Conservation (phyloP, 2,888 invertebrate genomes). For the Drosophila quinaria region DNA sequence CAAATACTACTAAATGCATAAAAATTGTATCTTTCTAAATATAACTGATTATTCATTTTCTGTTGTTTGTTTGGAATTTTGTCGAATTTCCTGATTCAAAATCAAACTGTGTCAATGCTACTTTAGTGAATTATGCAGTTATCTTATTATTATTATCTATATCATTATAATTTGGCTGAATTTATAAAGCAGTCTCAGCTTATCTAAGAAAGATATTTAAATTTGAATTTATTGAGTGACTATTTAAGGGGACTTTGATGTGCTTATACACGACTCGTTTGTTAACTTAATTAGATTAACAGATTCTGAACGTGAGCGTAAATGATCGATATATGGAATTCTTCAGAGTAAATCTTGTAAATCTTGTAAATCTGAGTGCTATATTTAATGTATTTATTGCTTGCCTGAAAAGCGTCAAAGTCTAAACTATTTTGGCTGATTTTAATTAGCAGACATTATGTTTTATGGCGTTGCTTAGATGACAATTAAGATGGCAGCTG, state of each 20-base stretch:
- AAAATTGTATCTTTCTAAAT: background rate
- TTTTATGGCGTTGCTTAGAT: constrained; percentile 22
- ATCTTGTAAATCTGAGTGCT: background rate
- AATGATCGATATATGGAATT: background rate
- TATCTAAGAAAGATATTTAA: constrained; percentile 14
- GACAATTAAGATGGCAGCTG: constrained; percentile 39
- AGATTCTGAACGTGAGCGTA: background rate
- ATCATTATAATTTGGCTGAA: background rate
- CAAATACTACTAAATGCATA: constrained; percentile 1
- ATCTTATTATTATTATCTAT: constrained; percentile 4
- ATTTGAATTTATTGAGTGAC: constrained; percentile 2
- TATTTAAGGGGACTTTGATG: constrained; percentile 5
- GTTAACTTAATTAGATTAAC: background rate
- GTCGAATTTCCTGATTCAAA: constrained; percentile 31
- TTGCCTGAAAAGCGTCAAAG: constrained; percentile 3
- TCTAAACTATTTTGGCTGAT: constrained; percentile 56
- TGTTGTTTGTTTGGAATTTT: constrained; percentile 4
- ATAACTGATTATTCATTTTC: background rate
- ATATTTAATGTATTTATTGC: background rate
- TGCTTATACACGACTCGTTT: constrained; percentile 3
- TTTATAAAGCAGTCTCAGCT: constrained; percentile 15
- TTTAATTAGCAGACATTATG: constrained; percentile 59
- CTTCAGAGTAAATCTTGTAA: no score
- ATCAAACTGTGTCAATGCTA: constrained; percentile 46
- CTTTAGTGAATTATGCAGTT: constrained; percentile 6